A percentile compares a stretch with the other conserved stretches of the same genome.
phyloP scores from a whole-genome alignment of 2,888 invertebrate species.

The Clitarchus hookeri region DNA sequence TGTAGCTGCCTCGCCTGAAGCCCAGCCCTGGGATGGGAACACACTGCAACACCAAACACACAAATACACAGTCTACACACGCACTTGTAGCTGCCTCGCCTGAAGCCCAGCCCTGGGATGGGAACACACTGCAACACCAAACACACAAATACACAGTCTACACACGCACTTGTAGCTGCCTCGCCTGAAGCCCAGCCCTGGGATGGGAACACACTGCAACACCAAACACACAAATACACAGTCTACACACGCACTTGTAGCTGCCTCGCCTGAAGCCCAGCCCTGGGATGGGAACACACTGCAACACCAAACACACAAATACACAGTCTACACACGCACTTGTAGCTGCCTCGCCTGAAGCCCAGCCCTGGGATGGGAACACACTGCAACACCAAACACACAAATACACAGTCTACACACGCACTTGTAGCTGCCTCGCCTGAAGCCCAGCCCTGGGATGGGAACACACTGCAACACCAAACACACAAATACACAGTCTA shows the following conservation, averaged over 20 bases:
- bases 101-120: constrained; percentile 83
- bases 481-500: too few relatives aligned
- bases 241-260: constrained; percentile 85
- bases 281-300: constrained; percentile 86
- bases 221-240: too few relatives aligned
- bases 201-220: constrained; percentile 80
- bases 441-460: constrained; percentile 83
- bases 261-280: constrained; percentile 89
- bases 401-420: constrained; percentile 80
- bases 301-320: constrained; percentile 54
- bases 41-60: constrained; percentile 71
- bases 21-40: constrained; percentile 83
- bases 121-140: constrained; percentile 74
- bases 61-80: constrained; percentile 80
- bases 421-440: constrained; percentile 89
- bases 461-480: constrained; percentile 74
- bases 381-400: constrained; percentile 71
- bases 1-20: constrained; percentile 88
- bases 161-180: constrained; percentile 92
- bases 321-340: constrained; percentile 83
- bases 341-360: constrained; percentile 88
- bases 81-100: constrained; percentile 89
- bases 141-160: too few relatives aligned
- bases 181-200: constrained; percentile 85
- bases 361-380: constrained; percentile 83